phyloP scores from a whole-genome alignment of 23 tunicate genomes.

The Trididemnum clinides region DNA sequence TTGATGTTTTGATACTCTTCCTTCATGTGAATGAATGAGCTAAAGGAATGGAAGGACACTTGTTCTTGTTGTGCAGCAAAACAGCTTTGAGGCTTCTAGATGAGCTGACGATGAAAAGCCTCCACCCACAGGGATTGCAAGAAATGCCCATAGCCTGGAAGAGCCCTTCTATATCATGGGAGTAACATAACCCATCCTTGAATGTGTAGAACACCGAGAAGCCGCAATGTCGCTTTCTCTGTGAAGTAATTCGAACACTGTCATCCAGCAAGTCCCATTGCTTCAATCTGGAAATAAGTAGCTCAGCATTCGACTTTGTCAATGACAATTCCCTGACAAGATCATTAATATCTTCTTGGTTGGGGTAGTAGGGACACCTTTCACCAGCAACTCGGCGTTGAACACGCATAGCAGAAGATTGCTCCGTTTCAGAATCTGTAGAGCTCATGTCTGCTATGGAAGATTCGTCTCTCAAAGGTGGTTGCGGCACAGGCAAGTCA shows the following conservation, averaged over 20 bases:
- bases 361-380: conserved; percentile 44
- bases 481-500: conserved; percentile 42
- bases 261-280: conserved; percentile 46
- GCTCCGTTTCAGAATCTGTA: conserved; percentile 31
- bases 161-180: conserved; percentile 36
- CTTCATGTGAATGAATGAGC: conserved; percentile 37
- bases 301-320: conserved; percentile 48
- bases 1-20: conserved; percentile 37
- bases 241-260: conserved; percentile 30
- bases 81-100: conserved; percentile 43
- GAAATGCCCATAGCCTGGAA: conserved; percentile 37
- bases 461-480: conserved; percentile 26
- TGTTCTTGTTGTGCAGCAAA: conserved; percentile 48
- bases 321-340: conserved; percentile 26
- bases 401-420: conserved; percentile 17
- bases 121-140: conserved; percentile 35
- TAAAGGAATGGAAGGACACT: conserved; percentile 47
- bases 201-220: conserved; percentile 28
- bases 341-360: conserved; percentile 43
- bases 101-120: conserved; percentile 40
- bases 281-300: conserved; percentile 19
- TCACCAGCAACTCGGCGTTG: conserved; percentile 16
- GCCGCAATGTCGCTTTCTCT: conserved; percentile 40
- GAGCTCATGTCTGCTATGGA: conserved; percentile 11
- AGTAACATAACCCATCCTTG: conserved; percentile 27